phyloP scores from a whole-genome alignment of 2,888 invertebrate species.

The Aspidiotus destructor region DNA sequence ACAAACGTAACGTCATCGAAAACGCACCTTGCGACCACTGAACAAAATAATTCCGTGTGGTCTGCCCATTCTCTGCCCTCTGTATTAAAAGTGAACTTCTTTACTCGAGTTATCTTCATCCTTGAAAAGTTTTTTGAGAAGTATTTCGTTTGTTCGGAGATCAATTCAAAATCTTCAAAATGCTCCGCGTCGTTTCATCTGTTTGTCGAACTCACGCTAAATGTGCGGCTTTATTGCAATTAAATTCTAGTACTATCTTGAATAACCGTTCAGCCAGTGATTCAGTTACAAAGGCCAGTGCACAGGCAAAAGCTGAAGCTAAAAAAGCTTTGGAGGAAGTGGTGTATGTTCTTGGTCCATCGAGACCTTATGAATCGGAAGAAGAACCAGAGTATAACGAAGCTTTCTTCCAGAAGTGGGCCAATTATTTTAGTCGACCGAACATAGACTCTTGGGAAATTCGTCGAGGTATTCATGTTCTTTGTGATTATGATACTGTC shows the following conservation, averaged over 20 bases:
- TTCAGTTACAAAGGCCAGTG: conserved; percentile 7
- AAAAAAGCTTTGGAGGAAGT: neutral
- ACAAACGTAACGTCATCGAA: no score
- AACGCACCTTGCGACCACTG: no score
- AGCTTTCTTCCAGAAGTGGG: conserved; percentile 74
- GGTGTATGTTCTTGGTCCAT: neutral
- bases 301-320: conserved; percentile 8
- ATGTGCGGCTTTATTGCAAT: conserved; percentile 4
- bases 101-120: no score
- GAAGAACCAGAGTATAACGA: conserved; percentile 59
- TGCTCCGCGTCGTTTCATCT: conserved; percentile 21
- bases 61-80: no score
- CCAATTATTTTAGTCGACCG: conserved; percentile 69
- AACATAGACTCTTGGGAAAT: conserved; percentile 93
- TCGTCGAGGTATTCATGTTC: conserved; percentile 80
- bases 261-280: conserved; percentile 10
- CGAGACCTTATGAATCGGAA: conserved; percentile 14
- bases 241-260: conserved; percentile 19
- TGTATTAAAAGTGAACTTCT: no score
- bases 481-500: conserved; percentile 70
- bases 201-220: conserved; percentile 4
- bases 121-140: no score
- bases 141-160: no score
- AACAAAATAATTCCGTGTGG: no score
- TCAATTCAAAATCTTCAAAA: conserved; percentile 1